Base-by-base conservation (phyloP, 2,797 vertebrate species). In the Lepidocolaptes lacrymiger region DNA sequence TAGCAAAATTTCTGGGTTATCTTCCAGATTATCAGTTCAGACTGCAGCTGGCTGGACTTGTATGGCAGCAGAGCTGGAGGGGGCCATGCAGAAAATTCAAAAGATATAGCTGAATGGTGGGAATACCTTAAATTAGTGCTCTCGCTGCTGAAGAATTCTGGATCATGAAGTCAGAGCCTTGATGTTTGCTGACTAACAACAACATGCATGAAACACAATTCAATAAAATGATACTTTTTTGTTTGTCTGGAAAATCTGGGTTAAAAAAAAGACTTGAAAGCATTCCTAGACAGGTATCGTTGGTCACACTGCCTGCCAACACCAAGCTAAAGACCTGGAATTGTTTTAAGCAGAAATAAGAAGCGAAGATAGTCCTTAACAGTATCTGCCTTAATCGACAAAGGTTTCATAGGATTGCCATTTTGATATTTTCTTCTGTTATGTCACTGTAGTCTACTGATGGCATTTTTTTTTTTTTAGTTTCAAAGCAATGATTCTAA, bases 1-100 rank as follows among this genome's bases (percentile, higher is more conserved):
- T 52, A 77, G 68, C 28, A 51, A 56, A 78, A 73, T 55, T 37
- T 85, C 75, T 73, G 46, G 12, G 30, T 94, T 86, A 80, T 72
- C 54, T 85, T 55, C 79, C 49, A 75, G 21, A 5, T 71, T 72
- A 44, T 81, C 41, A n/a, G 26, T 86, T 80, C 64, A 85, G 43
- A 5, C 56, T 88, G 82, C 72, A 90, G 76, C 76, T 93, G 85
- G 61, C 61, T 52, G 58, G 37, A 39, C 28, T 52, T 4, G 4
- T 8, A 8, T 34, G 52, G 44, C 73, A 88, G 64, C 34, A 52
- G 37, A 62, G 49, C 41, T 44, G 34, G 44, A 59, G 48, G 13
- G n/a, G 32, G 32, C 11, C 0, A 0, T 12, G 14, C 8, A 24
- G 59, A 26, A 26, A 37, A 26, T 49, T 44, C 39, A 54, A 44